Evolutionary conservation across 2,113 vertebrate genomes (phyloP), one percentile per base, ranked within the genome.

Genomic region (Syrmaticus mikado): DNA sequence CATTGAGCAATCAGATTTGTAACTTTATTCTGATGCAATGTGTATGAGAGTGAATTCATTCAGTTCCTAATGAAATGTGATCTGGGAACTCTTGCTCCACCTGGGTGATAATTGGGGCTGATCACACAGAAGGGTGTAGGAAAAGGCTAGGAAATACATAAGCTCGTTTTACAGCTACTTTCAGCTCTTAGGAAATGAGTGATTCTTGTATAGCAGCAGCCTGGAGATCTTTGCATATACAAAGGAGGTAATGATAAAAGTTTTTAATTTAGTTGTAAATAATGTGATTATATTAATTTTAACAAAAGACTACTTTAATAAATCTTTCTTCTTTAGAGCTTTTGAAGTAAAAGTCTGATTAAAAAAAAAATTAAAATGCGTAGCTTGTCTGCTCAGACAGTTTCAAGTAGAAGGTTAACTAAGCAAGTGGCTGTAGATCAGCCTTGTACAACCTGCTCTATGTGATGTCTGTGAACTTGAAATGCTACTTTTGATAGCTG

Each of bases 121-220:
- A 76, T 92, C 85, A 79, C 65, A 30, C 65, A 30, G 85, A 88
- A 55, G 76, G 79, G 79, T 64, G 78, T 83, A 95, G 79, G 87
- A 89, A 94, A 79, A 52, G 55, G 82, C 82, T 66, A 66, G 76
- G 53, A 87, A 92, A 91, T 90, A 91, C 55, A 90, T 96, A 90
- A 95, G 52, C 76, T 88, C 67, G 40, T 65, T 93, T 76, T 79
- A 77, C 32, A 81, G 64, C 5, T 52, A 1, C 7, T 32, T 30
- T 32, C 36, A 41, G 32, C 40, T 48, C 46, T 79, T 71, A 19
- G 67, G 60, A 90, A 90, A 80, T 60, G 34, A 57, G 62, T 0
- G 1, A 8, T 48, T 88, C 38, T 55, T 77, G 67, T 52, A 2
- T 10, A 13, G 0, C 5, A 4, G 6, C 40, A 65, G 21, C 4